Base-by-base conservation (phyloP, 2,797 vertebrate genomes). In the Gadopsis bispinosus region DNA sequence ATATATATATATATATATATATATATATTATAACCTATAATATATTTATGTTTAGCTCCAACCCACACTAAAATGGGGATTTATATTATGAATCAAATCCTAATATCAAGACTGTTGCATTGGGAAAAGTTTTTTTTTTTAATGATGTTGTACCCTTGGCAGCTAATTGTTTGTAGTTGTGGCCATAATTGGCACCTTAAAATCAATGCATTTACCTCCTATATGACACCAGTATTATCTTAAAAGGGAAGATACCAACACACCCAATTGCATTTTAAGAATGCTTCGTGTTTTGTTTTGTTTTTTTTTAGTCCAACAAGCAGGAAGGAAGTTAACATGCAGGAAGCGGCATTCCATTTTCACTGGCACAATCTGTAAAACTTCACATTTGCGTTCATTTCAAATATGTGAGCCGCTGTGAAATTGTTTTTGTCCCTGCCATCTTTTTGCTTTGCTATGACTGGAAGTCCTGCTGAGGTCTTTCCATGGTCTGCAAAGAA, bases 381-480 rank as follows among this genome's bases (percentile, higher is more conserved):
- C 53, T 31, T 22, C 37, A 45, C 10, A 60, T 66, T 63, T 64
- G 17, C 53, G 45, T 80, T 59, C 0, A 47, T 72, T 76, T 72
- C 33, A 56, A 56, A 70, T 39, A 31, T 43, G 43, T 33, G 37
- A 68, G 69, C 51, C 37, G 20, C 58, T 62, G 59, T 64, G 67
- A 66, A 81, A 67, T 51, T 31, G 60, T 70, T 78, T 78, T 67
- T 56, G 26, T 48, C 35, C 61, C 41, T 17, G 55, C 29, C 0
- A 0, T 19, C 5, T 39, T 63, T 58, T 19, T 14, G 45, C 56
- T 68, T 71, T 4, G 2, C 12, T n/a, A 0, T 37, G 31, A 51
- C 31, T 33, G 39, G 45, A 31, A 26, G 22, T 66, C 54, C n/a
- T 29, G 51, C 37, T 43, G 60, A 66, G 39, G 22, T 29, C 31